Evolutionary conservation across 2,797 vertebrate genomes (phyloP), one percentile per base, ranked within the genome.

Genomic region (Leptodactylus fallax): DNA sequence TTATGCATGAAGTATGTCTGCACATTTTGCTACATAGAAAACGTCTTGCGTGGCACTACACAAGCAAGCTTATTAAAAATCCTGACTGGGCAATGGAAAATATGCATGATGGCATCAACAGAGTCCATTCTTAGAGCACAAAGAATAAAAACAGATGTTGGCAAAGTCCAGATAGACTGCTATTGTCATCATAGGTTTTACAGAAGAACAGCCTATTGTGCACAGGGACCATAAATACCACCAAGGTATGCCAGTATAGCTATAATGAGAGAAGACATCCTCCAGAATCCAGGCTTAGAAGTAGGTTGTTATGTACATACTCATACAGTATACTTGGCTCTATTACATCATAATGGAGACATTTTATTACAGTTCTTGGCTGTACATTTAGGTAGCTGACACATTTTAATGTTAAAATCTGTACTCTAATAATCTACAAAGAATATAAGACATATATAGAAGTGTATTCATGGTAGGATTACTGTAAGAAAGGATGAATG

Each of bases 1-100:
- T 85, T 47, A 85, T 77, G 45, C 16, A 60, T 61, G 14, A 36
- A 45, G 27, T 21, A 47, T 61, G 36, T 74, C 79, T 81, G 36
- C 61, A 74, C 36, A 84, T 36, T 49, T n/a, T 56, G 17, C 56
- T 79, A 25, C 61, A 58, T 19, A 88, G 67, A 58, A 79, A 23
- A 74, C 65, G 56, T 60, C 71, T 81, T 82, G 77, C 84, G 78
- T 86, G 78, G 67, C 69, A 74, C 69, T 58, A 69, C 17, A 69
- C 79, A 58, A 71, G 72, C 60, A 89, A 60, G 53, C 84, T 82
- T 78, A 89, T 89, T 78, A 89, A 86, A 36, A 83, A 67, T 9
- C 23, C 63, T 79, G 61, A 86, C 79, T 71, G 72, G 79, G 36
- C 71, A 83, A 83, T 86, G 88, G 88, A 89, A 89, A 86, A 23